phyloP scores from a whole-genome alignment of 1,140 invertebrate genomes.

The Potamilus streckersoni region DNA sequence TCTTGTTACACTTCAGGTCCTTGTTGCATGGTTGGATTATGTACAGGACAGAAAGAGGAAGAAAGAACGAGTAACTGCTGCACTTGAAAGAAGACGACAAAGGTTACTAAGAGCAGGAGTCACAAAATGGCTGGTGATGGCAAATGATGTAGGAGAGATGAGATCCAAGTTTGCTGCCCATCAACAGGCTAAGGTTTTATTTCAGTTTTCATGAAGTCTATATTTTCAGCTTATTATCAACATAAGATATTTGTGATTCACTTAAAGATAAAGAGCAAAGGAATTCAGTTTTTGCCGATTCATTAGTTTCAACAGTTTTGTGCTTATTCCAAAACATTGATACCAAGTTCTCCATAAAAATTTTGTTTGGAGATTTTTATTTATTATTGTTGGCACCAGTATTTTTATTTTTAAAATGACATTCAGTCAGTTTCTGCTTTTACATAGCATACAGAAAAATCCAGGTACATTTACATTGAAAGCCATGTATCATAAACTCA shows the following conservation, averaged over 20 bases:
- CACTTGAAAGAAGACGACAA: slow-evolving; percentile 31
- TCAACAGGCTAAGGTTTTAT: slow-evolving; percentile 45
- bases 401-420: too few species aligned
- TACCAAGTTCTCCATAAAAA: too few species aligned
- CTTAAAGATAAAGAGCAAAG: background rate
- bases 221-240: background rate
- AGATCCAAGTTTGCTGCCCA: slow-evolving; percentile 43
- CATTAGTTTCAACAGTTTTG: too few species aligned
- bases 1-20: slow-evolving; percentile 33
- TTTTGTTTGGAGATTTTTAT: too few species aligned
- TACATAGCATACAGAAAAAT: too few species aligned
- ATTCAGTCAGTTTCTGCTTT: too few species aligned
- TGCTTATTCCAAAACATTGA: too few species aligned
- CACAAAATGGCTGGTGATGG: slow-evolving; percentile 50
- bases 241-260: background rate
- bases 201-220: background rate
- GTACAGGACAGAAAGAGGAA: slow-evolving; percentile 37
- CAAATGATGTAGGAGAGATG: slow-evolving; percentile 43
- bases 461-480: too few species aligned
- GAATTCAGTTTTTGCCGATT: background rate
- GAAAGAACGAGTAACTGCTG: slow-evolving; percentile 33
- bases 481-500: too few species aligned
- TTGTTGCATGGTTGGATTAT: slow-evolving; percentile 45
- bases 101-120: slow-evolving; percentile 41
- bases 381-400: too few species aligned